phyloP scores from a whole-genome alignment of 2,113 vertebrate genomes.

The Zapornia atra region DNA sequence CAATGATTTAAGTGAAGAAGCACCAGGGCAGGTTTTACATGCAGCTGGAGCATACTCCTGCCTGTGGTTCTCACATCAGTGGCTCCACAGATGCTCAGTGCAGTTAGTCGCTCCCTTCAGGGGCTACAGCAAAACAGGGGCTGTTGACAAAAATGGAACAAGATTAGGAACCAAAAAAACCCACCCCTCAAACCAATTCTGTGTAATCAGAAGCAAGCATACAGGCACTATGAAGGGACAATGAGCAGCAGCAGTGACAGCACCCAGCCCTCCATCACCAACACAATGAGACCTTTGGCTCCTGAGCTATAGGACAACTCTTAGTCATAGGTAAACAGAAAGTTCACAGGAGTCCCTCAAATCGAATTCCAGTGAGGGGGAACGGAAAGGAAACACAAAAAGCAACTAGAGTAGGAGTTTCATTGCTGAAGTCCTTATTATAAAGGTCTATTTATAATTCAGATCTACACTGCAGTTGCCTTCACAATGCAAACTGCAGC shows the following conservation, averaged over 20 bases:
- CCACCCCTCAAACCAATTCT: rapidly evolving
- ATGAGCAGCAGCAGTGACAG: neutral
- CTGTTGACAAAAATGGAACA: neutral
- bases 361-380: neutral
- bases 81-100: rapidly evolving
- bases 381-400: neutral
- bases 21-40: neutral
- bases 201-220: neutral
- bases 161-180: neutral
- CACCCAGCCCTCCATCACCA: neutral
- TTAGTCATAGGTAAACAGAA: neutral
- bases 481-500: neutral
- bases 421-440: neutral
- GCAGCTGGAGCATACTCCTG: neutral
- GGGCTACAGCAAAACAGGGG: neutral
- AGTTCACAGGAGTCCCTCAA: neutral
- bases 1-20: neutral
- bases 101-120: neutral
- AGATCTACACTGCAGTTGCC: neutral
- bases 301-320: neutral
- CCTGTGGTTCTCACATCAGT: neutral
- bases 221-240: neutral
- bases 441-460: neutral
- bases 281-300: slow-evolving; percentile 18
- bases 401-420: neutral